phyloP scores from a whole-genome alignment of 2,797 vertebrate species.

The Phoeniculus purpureus region DNA sequence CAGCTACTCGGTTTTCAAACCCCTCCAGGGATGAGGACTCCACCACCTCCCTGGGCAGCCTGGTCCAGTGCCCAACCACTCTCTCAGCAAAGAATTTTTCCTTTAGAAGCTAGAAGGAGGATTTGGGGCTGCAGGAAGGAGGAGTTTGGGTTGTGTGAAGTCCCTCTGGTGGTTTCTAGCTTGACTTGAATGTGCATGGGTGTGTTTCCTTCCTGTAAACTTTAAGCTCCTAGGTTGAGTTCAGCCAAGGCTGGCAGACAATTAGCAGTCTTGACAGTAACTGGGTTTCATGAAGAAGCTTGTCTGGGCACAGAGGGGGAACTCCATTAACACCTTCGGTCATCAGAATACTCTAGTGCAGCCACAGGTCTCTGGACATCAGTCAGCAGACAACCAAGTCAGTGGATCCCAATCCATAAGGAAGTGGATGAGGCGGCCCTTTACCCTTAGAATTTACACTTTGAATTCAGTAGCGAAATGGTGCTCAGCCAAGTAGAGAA shows the following conservation, averaged over 20 bases:
- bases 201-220: neutral
- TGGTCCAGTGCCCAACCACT: too few relatives aligned
- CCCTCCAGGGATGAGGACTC: too few relatives aligned
- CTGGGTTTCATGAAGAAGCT: neutral
- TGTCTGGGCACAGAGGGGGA: neutral
- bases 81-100: too few relatives aligned
- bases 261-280: neutral
- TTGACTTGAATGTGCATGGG: neutral
- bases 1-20: too few relatives aligned
- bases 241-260: neutral
- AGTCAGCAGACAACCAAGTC: neutral
- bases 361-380: neutral
- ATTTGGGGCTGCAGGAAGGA: neutral
- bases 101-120: neutral
- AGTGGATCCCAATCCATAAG: neutral
- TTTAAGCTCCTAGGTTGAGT: neutral
- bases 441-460: neutral
- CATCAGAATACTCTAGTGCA: neutral
- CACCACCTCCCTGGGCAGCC: too few relatives aligned
- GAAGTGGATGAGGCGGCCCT: neutral
- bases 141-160: neutral
- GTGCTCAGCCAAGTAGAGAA: accelerated
- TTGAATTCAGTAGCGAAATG: neutral
- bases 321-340: neutral
- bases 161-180: neutral